These are phyloP conservation scores for Phalloptychus januarius DNA, from an alignment of 2,797 vertebrate species.

Conservation along the genomic window DNA sequence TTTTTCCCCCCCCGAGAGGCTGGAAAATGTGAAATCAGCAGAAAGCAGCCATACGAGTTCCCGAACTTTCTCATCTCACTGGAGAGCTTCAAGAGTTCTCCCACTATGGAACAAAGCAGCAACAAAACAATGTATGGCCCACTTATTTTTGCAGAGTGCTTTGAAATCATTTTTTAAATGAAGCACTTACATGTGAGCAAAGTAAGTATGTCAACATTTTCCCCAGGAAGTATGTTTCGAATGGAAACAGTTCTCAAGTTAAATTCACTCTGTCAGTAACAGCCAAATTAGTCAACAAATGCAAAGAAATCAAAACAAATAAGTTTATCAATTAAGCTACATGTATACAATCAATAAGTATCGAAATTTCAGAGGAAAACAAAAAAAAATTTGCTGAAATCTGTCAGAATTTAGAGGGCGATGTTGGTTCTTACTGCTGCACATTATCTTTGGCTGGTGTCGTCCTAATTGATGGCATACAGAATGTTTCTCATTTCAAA, in stretches of 20 bases:
- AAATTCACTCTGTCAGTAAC: neutral
- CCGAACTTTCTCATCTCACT: constrained; percentile 17
- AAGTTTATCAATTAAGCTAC: neutral
- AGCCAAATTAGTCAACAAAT: neutral
- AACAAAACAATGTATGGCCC: constrained; percentile 41
- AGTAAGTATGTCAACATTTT: neutral
- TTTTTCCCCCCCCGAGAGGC: constrained; percentile 12
- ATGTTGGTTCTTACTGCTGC: neutral
- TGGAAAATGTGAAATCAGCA: constrained; percentile 30
- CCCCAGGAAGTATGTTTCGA: neutral
- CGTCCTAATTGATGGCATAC: neutral
- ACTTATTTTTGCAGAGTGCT: constrained; percentile 34
- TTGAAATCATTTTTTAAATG: constrained; percentile 35
- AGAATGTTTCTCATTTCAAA: neutral
- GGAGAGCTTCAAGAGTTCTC: constrained; percentile 31
- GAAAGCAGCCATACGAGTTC: constrained; percentile 27
- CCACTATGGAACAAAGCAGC: constrained; percentile 38
- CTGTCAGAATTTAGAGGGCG: neutral
- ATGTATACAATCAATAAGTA: neutral
- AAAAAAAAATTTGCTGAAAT: neutral
- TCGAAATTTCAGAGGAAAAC: neutral
- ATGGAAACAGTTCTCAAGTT: neutral
- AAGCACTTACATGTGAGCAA: neutral
- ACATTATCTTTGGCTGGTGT: neutral
- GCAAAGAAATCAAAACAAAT: neutral